phyloP scores from a whole-genome alignment of 2,797 vertebrate species.

The Phoxinus dragarum region DNA sequence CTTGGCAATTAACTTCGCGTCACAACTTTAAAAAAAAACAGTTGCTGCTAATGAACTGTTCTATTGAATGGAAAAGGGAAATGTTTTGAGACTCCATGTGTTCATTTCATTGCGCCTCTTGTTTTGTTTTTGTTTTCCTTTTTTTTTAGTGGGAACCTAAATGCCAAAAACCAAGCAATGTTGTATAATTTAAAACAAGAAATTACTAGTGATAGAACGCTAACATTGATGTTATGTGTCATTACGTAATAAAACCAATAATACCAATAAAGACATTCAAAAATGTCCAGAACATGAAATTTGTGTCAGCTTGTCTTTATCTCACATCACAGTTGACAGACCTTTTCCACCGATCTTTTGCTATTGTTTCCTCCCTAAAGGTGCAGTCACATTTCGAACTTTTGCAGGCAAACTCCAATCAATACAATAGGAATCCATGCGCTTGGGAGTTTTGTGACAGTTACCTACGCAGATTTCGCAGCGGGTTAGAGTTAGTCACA shows the following conservation, averaged over 20 bases:
- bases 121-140: conserved; percentile 15
- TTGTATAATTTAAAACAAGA: conserved; percentile 76
- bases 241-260: conserved; percentile 70
- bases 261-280: conserved; percentile 66
- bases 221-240: conserved; percentile 74
- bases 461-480: not conserved
- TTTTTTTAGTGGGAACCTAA: conserved; percentile 63
- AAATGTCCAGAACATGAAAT: conserved; percentile 73
- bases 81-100: conserved; percentile 61
- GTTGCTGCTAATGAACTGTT: conserved; percentile 76
- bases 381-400: not conserved
- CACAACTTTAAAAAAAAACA: conserved; percentile 58
- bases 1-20: conserved; percentile 18
- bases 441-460: not conserved
- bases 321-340: conserved; percentile 7
- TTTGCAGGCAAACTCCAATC: no score
- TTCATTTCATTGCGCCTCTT: conserved; percentile 72
- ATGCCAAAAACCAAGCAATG: conserved; percentile 77
- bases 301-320: conserved; percentile 55
- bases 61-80: conserved; percentile 75
- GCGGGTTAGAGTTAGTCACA: not conserved
- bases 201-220: conserved; percentile 70
- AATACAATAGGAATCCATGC: not conserved
- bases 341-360: not conserved
- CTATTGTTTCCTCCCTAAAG: not conserved